Evolutionary conservation across 1,140 invertebrate species (phyloP), one percentile per base, ranked within the genome.

Genomic region (Drosophila melanica): DNA sequence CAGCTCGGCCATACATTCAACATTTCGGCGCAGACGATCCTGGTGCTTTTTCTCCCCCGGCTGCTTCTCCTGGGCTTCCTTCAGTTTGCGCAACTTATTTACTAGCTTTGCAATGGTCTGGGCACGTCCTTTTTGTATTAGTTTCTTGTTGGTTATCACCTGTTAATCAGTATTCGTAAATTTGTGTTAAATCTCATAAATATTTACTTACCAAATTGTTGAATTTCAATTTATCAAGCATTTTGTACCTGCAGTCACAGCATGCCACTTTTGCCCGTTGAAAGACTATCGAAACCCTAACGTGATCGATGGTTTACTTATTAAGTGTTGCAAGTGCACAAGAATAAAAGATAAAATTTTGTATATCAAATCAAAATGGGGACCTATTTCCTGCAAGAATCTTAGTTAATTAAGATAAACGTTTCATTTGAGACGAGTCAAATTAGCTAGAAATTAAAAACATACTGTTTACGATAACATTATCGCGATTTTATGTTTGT

Each of bases 171-270:
- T 57, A 20, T 18, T 33, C 4, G 14, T 41, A n/a, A 42, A 20
- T 23, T 18, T 11, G 12, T 39, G 9, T 20, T 10, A 20, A 16
- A 11, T 16, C 3, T 41, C 20, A 14, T 12, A 37, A n/a, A 12
- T 42, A 55, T 64, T 51, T 23, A 79, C 69, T 76, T 78, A 91
- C 90, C 82, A 92, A 79, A 75, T 92, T 92, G 42, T 92, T 92
- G 45, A 92, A 90, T 63, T 89, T 63, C 37, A 91, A 73, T 90
- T 90, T 92, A 62, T 92, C 75, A 7, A 87, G 37, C 89, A 90
- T 87, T 79, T 59, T 76, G 18, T 48, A 35, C 20, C 2, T 33
- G 18, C 8, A n/a, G 9, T 18, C 14, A 10, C 2, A 57, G 10
- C 65, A 75, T 45, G 44, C 58, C 62, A 14, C 27, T 50, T 65